Conservation (phyloP, 2,797 vertebrate species). For the Knipowitschia caucasica region DNA sequence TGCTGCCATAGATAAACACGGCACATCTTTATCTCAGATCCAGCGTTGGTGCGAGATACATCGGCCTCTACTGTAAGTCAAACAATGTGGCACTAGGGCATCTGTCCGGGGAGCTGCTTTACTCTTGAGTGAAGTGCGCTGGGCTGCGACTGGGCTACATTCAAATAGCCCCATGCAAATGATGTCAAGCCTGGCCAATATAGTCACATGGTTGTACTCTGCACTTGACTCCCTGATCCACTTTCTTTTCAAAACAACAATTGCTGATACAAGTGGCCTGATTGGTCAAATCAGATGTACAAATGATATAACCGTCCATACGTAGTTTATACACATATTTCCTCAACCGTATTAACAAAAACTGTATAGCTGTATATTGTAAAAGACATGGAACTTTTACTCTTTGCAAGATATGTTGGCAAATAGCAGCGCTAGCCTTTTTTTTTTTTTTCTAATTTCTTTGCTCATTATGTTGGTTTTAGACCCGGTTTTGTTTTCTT, state of each 20-base stretch:
- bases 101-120: conserved; percentile 45
- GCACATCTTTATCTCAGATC: conserved; percentile 34
- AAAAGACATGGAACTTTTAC: too few relatives aligned
- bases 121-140: conserved; percentile 53
- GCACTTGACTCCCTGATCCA: conserved; percentile 42
- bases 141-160: conserved; percentile 57
- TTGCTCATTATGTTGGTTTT: background rate
- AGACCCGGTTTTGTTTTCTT: background rate
- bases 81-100: conserved; percentile 24
- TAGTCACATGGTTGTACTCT: conserved; percentile 67
- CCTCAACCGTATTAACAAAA: too few relatives aligned
- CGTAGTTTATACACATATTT: too few relatives aligned
- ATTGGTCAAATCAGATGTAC: conserved; percentile 25
- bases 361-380: too few relatives aligned
- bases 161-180: conserved; percentile 68
- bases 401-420: too few relatives aligned
- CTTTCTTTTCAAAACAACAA: conserved; percentile 37
- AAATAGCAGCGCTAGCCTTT: background rate
- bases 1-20: conserved; percentile 57
- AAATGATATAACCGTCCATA: too few relatives aligned
- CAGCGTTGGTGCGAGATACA: conserved; percentile 15
- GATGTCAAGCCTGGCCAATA: conserved; percentile 35
- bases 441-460: background rate
- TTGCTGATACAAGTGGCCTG: conserved; percentile 24
- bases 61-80: conserved; percentile 15